phyloP scores from a whole-genome alignment of 2,113 vertebrate genomes.

The Oreochromis aureus region DNA sequence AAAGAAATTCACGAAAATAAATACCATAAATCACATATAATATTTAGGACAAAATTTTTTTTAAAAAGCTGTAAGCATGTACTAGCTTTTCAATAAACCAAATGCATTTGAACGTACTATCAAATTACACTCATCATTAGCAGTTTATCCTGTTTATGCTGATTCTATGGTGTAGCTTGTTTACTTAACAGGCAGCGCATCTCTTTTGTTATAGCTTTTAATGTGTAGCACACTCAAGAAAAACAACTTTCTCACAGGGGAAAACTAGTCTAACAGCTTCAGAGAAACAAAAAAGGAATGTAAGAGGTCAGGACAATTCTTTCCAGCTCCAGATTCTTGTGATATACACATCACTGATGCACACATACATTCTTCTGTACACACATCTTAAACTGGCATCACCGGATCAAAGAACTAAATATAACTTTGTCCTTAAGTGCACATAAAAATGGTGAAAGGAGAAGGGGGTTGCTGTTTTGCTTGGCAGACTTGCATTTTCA shows the following conservation, averaged over 20 bases:
- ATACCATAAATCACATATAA: background rate
- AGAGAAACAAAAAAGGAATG: background rate
- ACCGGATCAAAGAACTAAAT: background rate
- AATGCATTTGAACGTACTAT: background rate
- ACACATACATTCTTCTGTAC: background rate
- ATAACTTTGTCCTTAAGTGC: background rate
- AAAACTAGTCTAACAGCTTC: background rate
- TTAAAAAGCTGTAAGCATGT: background rate
- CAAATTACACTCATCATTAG: background rate
- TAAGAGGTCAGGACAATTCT: background rate
- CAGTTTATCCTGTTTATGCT: rapidly evolving
- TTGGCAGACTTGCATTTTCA: background rate
- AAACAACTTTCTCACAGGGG: background rate
- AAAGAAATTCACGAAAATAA: background rate
- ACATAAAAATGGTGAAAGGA: background rate
- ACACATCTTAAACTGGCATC: background rate
- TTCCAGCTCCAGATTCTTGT: background rate
- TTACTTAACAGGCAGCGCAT: background rate
- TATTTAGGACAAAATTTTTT: background rate
- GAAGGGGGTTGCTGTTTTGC: background rate
- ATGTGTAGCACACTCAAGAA: background rate
- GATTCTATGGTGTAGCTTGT: background rate
- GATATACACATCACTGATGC: background rate
- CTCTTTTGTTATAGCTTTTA: background rate
- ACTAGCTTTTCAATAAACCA: background rate